phyloP scores from a whole-genome alignment of 2,888 invertebrate genomes.

The Tortrix viridana region DNA sequence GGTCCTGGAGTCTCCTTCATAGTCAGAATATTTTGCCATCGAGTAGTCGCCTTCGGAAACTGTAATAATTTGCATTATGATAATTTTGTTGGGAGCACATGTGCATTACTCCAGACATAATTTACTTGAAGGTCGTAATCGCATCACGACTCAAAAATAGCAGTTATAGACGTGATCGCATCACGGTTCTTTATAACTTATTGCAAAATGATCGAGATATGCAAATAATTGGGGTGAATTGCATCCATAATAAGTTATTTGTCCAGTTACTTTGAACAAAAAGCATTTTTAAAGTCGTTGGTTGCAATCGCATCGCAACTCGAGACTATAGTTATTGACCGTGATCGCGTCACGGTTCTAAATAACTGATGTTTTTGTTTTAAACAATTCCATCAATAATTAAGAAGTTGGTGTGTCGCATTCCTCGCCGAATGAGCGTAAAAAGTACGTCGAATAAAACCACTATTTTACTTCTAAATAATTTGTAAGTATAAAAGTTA shows the following conservation, averaged over 20 bases:
- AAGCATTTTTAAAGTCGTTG: slow-evolving; percentile 5
- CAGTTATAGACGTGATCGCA: slow-evolving; percentile 14
- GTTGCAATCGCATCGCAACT: slow-evolving; percentile 18
- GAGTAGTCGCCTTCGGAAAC: slow-evolving; percentile 14
- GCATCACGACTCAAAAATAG: too few species aligned
- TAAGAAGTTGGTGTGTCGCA: too few species aligned
- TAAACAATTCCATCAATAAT: not conserved
- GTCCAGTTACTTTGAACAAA: too few species aligned
- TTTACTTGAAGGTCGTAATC: too few species aligned
- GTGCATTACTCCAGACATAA: not conserved
- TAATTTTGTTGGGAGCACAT: not conserved
- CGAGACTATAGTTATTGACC: slow-evolving; percentile 18
- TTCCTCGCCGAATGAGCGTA: too few species aligned
- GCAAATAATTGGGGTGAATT: too few species aligned
- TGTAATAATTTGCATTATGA: slow-evolving; percentile 7
- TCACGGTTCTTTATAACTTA: slow-evolving; percentile 13
- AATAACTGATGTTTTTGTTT: slow-evolving; percentile 4
- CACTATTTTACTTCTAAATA: too few species aligned
- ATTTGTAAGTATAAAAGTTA: too few species aligned
- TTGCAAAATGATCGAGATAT: not conserved
- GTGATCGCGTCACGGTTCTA: slow-evolving; percentile 17
- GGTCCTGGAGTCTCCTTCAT: slow-evolving; percentile 1
- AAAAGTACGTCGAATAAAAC: too few species aligned
- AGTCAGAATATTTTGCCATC: not conserved
- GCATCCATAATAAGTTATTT: not conserved